Evolutionary conservation across 2,888 invertebrate species (phyloP), one percentile per base, ranked within the genome.

Genomic region (Heliconius aoede): DNA sequence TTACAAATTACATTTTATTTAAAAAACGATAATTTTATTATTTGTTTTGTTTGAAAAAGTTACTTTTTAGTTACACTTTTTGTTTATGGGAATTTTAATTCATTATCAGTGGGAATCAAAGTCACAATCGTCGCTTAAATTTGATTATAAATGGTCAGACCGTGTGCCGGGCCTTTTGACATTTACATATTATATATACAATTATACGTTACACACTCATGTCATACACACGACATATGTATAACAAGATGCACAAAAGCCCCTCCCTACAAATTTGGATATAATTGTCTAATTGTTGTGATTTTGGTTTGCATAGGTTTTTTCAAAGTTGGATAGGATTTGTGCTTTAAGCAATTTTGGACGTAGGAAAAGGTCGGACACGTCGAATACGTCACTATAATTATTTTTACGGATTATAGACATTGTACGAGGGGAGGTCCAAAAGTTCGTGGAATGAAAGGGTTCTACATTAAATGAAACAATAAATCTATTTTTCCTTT

Each of bases 191-290:
- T 18, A 46, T 4, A 46, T 15, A 46, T 32, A 32, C 32, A 64
- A 15, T 36, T 15, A 18, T 30, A 62, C n/a, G 30, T 21, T 9
- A 64, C 40, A 40, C 36, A 64, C 15, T n/a, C 36, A 64, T 24
- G 9, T n/a, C 64, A 64, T 24, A 64, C 58, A 60, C 32, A 26
- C n/a, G 13, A 40, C 24, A 60, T 9, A 71, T 32, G 55, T 71
- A 71, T 71, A 71, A 58, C 71, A 71, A 71, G 36, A 72, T 40
- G 26, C 60, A 72, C 72, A 36, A 72, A 72, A 26, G 60, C 36
- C 46, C 28, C 28, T 51, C 7, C 30, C n/a, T n/a, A 28, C 51
- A 28, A n/a, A 28, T 51, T 65, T 36, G 24, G 15, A 24, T 36
- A 4, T 15, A 26, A n/a, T 32, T 64, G 62, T 64, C 32, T 64